Base-by-base conservation (phyloP, 2,797 vertebrate species). In the Cyclopterus lumpus region DNA sequence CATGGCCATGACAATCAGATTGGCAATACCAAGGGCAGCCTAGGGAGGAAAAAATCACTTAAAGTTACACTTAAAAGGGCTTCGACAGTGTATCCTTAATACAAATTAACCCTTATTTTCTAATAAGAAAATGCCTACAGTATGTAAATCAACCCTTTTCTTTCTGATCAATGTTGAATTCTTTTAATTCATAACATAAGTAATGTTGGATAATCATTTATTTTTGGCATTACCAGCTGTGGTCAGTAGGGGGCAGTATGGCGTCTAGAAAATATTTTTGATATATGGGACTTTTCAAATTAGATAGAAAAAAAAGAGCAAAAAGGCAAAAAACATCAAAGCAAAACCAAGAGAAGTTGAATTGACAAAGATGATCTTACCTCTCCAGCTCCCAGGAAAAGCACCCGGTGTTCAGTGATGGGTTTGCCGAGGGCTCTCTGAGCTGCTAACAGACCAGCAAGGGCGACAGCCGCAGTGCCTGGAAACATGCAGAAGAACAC, bases 341-440 rank as follows among this genome's bases (percentile, higher is more conserved):
- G 1, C 2, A 63, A 73, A 58, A 63, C n/a, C 8, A 64, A 38
- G 8, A 55, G 11, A 55, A 54, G 2, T 2, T 2, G 0, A 24
- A 14, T 1, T 48, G 10, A 65, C 2, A 49, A 46, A 44, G 46
- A 16, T 60, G 14, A 66, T 80, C 85, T 89, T 87, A 98, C 98
- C 95, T 99, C 98, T 94, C 98, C 98, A 30, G 98, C 98, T 79
- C 98, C 98, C 54, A 99, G 95, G 89, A 99, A 99, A 82, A 99
- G 95, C 82, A 99, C 94, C 62, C 88, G 94, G 79, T 99, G 96
- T 76, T 99, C 96, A 22, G 95, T 95, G 75, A 99, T 93, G 0
- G 96, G 93, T 86, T 96, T 98, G 0, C 94, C 95, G 0, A 94
- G 87, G 59, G 93, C 96, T 77, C 95, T 96, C 88, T 97, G 96